Conservation (phyloP, 2,797 vertebrate species). For the Tragelaphus oryx region DNA sequence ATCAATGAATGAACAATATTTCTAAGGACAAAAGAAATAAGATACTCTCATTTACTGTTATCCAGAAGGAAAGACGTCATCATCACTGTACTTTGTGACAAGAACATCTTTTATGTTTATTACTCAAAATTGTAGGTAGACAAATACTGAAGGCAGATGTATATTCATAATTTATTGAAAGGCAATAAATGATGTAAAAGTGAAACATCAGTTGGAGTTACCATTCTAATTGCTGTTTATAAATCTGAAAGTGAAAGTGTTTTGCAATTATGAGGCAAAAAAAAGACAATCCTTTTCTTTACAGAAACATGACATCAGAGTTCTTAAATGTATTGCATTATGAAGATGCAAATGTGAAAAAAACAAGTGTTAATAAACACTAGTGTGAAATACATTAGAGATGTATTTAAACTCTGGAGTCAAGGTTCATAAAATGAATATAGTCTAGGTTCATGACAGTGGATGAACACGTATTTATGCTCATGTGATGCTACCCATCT, state of each 20-base stretch:
- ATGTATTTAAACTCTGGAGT: not conserved
- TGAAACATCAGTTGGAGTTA: not conserved
- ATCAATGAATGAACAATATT: not conserved
- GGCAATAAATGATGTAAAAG: not conserved
- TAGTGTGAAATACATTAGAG: not conserved
- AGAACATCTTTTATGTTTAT: not conserved
- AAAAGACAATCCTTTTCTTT: not conserved
- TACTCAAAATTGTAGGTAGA: not conserved
- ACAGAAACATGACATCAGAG: not conserved
- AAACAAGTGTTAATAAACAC: not conserved
- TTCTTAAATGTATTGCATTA: not conserved
- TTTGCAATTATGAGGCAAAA: not conserved
- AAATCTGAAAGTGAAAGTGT: conserved; percentile 30
- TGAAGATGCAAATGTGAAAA: not conserved
- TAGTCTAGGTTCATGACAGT: not conserved
- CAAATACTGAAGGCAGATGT: not conserved
- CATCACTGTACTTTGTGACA: not conserved
- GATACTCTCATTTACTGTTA: not conserved
- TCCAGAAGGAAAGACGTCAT: not conserved
- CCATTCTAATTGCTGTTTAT: not conserved
- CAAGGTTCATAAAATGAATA: not conserved
- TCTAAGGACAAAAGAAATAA: not conserved
- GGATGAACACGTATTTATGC: not conserved
- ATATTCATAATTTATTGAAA: not conserved
- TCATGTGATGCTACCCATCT: not conserved